Conservation (phyloP, 2,113 vertebrate genomes). For the Gasterosteus aculeatus region DNA sequence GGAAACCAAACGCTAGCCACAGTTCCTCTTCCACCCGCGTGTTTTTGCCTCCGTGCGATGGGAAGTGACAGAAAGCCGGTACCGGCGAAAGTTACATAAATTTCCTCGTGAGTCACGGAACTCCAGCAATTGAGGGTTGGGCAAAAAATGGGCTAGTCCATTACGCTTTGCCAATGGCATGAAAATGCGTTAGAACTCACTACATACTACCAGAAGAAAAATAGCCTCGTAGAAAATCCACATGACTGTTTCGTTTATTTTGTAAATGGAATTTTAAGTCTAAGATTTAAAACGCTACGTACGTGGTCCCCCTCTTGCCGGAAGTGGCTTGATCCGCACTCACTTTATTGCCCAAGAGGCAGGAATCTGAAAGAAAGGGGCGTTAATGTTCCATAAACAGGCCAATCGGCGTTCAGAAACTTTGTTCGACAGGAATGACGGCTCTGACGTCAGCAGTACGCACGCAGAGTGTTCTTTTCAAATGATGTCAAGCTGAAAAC, state of each 20-base stretch:
- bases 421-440: background rate
- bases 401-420: slow-evolving; percentile 34
- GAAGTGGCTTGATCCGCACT: background rate
- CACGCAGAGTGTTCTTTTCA: background rate
- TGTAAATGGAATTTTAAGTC: background rate
- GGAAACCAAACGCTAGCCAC: background rate
- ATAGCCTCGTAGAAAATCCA: accelerated
- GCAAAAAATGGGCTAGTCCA: background rate
- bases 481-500: background rate
- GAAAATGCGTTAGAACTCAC: accelerated
- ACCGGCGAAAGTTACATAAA: slow-evolving; percentile 48
- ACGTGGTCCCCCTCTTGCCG: background rate
- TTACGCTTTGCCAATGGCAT: background rate
- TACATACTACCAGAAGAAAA: background rate
- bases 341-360: background rate
- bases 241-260: background rate
- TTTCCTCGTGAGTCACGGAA: slow-evolving; percentile 23
- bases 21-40: background rate
- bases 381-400: background rate
- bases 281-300: accelerated
- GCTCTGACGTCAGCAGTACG: background rate
- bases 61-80: slow-evolving; percentile 30
- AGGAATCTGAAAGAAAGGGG: background rate
- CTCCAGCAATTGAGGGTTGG: background rate
- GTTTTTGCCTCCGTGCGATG: background rate